Evolutionary conservation across 2,797 vertebrate genomes (phyloP).

Genomic region (Bothrops alternatus): DNA sequence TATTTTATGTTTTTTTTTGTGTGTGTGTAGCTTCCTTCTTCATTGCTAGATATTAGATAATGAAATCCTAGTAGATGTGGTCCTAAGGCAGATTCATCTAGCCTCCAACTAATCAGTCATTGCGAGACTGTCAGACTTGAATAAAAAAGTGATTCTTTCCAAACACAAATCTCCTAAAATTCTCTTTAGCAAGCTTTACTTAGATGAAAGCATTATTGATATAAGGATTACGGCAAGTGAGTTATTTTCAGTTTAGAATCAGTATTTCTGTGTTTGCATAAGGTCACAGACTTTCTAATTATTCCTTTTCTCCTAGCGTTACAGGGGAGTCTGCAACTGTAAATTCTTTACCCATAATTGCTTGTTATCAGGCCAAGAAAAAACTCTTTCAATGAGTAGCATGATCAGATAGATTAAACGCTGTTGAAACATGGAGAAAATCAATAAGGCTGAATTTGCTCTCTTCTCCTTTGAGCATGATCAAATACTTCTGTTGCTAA

Average conservation of each 20-base stretch:
- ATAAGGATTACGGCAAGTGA: not conserved
- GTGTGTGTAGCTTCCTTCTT: not conserved
- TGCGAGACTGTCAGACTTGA: not conserved
- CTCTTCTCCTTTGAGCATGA: not conserved
- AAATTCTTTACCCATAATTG: not conserved
- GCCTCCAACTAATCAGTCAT: not conserved
- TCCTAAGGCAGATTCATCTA: not conserved
- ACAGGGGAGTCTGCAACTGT: not conserved
- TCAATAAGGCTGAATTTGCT: not conserved
- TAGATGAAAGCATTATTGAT: not conserved
- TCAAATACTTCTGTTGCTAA: not conserved
- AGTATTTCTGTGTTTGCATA: not conserved
- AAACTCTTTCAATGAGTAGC: not conserved
- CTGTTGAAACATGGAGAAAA: not conserved
- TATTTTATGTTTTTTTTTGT: not conserved
- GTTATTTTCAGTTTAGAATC: not conserved
- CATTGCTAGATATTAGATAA: not conserved
- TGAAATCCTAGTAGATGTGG: not conserved
- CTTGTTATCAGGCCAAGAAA: not conserved
- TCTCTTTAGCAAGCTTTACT: not conserved
- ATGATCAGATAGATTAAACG: not conserved
- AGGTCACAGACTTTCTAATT: not conserved
- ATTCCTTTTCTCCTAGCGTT: not conserved
- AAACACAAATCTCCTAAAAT: not conserved
- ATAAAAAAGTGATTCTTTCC: not conserved